These are phyloP conservation scores for Chrysolina haemoptera DNA, from an alignment of 2,888 invertebrate genomes.

Conservation along the genomic window DNA sequence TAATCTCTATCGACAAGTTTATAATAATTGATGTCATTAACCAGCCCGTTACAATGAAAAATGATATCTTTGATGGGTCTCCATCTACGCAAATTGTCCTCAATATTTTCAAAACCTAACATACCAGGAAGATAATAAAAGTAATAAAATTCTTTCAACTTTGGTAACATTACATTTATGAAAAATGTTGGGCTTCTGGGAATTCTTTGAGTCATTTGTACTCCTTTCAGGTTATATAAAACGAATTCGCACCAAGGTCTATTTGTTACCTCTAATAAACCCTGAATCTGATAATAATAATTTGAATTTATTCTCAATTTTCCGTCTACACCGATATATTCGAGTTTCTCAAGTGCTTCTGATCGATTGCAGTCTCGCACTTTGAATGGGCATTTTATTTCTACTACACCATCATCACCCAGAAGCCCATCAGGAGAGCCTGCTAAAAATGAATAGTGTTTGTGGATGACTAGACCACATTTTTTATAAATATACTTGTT, in stretches of 20 bases:
- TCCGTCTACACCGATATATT: slow-evolving; percentile 14
- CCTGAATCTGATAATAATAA: slow-evolving; percentile 17
- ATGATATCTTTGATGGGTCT: neutral
- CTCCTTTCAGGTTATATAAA: neutral
- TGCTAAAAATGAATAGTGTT: slow-evolving; percentile 13
- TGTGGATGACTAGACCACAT: slow-evolving; percentile 15
- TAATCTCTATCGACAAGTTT: neutral
- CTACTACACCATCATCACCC: slow-evolving; percentile 17
- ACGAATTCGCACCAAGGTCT: slow-evolving; percentile 20
- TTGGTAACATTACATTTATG: slow-evolving; percentile 1
- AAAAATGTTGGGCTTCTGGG: neutral
- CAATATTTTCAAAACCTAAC: neutral
- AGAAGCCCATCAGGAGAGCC: slow-evolving; percentile 22
- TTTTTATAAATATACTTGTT: neutral
- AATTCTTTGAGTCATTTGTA: slow-evolving; percentile 11
- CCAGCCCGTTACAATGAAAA: slow-evolving; percentile 2
- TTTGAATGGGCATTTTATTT: slow-evolving; percentile 15
- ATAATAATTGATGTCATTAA: slow-evolving; percentile 5
- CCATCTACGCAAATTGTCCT: neutral
- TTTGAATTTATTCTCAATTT: slow-evolving; percentile 7
- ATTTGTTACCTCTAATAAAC: slow-evolving; percentile 20
- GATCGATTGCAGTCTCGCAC: neutral
- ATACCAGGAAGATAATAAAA: slow-evolving; percentile 1
- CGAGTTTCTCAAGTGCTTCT: neutral
- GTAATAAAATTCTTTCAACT: slow-evolving; percentile 9